phyloP scores from a whole-genome alignment of 2,113 vertebrate species.

The Equus przewalskii region DNA sequence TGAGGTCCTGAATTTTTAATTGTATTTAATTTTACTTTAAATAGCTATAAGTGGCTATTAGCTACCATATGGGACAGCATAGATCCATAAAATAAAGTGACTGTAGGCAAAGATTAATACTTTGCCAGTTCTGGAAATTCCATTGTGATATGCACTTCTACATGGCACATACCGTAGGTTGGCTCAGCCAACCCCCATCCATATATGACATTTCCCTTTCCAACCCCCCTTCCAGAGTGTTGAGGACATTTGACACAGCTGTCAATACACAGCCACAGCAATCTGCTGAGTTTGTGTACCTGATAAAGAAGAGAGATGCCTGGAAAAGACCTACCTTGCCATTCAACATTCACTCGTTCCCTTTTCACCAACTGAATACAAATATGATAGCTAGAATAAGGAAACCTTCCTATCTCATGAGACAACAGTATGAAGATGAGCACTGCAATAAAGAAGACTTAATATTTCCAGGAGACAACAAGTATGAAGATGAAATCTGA shows the following conservation, averaged over 20 bases:
- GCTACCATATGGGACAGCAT: background rate
- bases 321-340: constrained; percentile 28
- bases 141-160: background rate
- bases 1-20: background rate
- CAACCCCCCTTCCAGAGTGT: background rate
- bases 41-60: background rate
- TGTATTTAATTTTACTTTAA: background rate
- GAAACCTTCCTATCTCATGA: background rate
- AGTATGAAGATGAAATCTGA: constrained; percentile 17
- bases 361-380: background rate
- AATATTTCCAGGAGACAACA: constrained; percentile 7
- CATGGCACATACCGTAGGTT: background rate
- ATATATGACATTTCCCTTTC: background rate
- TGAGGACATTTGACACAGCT: background rate
- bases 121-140: background rate
- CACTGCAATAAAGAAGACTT: background rate
- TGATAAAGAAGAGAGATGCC: background rate
- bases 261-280: constrained; percentile 16
- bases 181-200: background rate
- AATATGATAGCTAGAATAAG: background rate
- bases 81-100: background rate
- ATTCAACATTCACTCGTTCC: background rate
- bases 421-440: constrained; percentile 22
- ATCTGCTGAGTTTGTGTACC: background rate
- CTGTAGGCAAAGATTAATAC: background rate